phyloP scores from a whole-genome alignment of 2,888 invertebrate genomes.

The Caenorhabditis sp. region DNA sequence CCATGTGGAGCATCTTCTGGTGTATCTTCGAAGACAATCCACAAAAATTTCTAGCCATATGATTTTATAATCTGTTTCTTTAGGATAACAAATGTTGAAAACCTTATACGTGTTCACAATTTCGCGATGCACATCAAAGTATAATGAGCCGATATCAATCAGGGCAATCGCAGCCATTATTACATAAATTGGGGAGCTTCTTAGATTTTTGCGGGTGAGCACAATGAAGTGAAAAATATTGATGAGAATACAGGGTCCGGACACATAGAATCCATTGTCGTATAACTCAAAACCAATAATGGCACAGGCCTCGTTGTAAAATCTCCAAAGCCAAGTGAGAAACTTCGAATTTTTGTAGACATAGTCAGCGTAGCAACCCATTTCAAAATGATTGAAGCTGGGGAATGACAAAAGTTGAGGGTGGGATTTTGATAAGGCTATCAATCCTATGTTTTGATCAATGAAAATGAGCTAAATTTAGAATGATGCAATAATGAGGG shows the following conservation, averaged over 20 bases:
- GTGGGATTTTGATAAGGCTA: too few species aligned
- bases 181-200: background rate
- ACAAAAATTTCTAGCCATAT: background rate
- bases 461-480: too few species aligned
- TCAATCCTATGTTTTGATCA: too few species aligned
- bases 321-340: background rate
- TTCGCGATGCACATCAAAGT: background rate
- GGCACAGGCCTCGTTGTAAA: background rate
- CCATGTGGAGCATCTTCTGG: conserved; percentile 20
- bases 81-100: conserved; percentile 1
- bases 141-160: background rate
- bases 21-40: background rate
- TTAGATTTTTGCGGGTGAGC: background rate
- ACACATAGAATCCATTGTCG: background rate
- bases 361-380: background rate
- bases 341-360: background rate
- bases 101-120: background rate
- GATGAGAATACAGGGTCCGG: background rate
- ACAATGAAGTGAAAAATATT: background rate
- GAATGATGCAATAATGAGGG: too few species aligned
- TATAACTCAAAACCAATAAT: background rate
- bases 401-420: background rate
- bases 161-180: background rate
- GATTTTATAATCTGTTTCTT: background rate
- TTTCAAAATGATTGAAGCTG: background rate